Evolutionary conservation across 92 coral and sea anemone species (phyloP), one percentile per base, ranked within the genome.

Genomic region (Micromussa lordhowensis): DNA sequence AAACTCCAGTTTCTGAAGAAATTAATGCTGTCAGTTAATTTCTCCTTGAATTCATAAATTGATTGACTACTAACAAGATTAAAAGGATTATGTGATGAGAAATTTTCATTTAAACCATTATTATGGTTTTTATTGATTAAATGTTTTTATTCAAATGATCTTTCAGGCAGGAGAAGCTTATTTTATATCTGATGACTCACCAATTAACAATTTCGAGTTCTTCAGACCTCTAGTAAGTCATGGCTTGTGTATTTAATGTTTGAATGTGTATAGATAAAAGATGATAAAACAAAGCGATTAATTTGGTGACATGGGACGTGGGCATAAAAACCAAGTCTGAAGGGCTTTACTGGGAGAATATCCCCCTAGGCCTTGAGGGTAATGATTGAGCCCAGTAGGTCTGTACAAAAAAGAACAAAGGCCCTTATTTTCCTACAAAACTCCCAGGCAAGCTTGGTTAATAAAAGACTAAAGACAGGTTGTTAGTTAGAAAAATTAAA

Each of bases 121-220:
- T 63, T 3, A 22, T 34, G 7, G 7, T 68, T 74, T 36, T 15
- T 53, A 44, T 8, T 51, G 26, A 51, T 82, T 72, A 70, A 51
- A 8, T 35, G 30, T 48, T 24, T 21, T 85, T 49, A 61, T 12
- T 40, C 36, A 5, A 68, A 26, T 77, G 14, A 64, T 63, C 35
- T 68, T 59, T 8, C 83, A 95, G 98, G 93, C 98, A 51, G 98
- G 98, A 19, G 91, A 95, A 63, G 96, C 96, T 36, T 95, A 95
- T 77, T 95, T 95, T 49, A 94, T 95, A n/a, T 95, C 98, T 21
- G 98, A 95, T 82, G 96, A 94, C 76, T 85, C 85, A 74, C 98
- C 98, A 16, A 87, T 92, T 28, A 95, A 95, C 88, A 95, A 90
- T 55, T 95, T 95, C 90, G 96, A 95, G 79, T 95, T 95, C 93